phyloP scores from a whole-genome alignment of 2,888 invertebrate genomes.

The Acanthosepion esculentum region DNA sequence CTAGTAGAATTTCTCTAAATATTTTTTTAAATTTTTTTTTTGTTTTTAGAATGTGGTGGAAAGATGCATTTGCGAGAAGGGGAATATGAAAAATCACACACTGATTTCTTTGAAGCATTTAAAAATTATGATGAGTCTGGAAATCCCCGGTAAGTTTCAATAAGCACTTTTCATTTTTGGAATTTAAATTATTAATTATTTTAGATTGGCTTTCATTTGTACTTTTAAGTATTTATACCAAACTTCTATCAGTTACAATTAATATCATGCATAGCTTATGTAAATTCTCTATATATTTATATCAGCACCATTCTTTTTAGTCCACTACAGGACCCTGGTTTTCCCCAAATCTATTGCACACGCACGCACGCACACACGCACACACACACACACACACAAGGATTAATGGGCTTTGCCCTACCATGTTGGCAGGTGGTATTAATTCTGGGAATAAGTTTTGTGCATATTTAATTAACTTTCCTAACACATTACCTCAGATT shows the following conservation, averaged over 20 bases:
- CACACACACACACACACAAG: too few species aligned
- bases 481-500: too few species aligned
- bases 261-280: not conserved
- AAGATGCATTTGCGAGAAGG: constrained; percentile 99
- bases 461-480: too few species aligned
- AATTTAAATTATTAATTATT: too few species aligned
- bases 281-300: too few species aligned
- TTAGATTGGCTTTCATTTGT: not conserved
- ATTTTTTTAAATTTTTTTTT: not conserved
- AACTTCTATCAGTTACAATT: not conserved
- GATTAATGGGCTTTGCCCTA: too few species aligned
- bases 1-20: not conserved
- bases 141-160: constrained; percentile 82
- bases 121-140: constrained; percentile 99
- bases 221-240: not conserved
- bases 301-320: too few species aligned
- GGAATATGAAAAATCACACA: constrained; percentile 98
- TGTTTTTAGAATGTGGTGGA: constrained; percentile 90
- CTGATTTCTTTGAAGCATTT: constrained; percentile 99
- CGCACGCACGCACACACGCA: too few species aligned
- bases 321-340: too few species aligned
- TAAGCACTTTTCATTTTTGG: not conserved
- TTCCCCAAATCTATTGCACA: too few species aligned
- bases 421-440: too few species aligned
- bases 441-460: too few species aligned